Evolutionary conservation across 2,113 vertebrate genomes (phyloP), one percentile per base, ranked within the genome.

Genomic region (Carassius auratus): DNA sequence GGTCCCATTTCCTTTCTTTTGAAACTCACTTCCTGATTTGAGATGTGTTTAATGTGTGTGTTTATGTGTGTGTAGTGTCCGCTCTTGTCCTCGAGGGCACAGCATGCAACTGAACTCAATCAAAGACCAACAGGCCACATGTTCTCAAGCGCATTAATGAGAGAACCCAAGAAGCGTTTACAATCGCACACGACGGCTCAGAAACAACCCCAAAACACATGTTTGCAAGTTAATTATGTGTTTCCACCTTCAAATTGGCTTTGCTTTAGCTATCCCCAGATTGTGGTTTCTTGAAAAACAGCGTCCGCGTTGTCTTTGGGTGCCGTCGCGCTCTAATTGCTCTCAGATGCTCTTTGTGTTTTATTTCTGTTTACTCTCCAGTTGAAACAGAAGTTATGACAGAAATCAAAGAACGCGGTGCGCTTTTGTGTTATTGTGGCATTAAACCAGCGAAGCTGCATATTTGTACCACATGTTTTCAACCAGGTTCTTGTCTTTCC

Each of bases 191-290:
- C 77, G 3, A 64, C 3, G 14, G 33, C 6, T 42, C n/a, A 45
- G 26, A 80, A 62, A 80, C 78, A 48, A 80, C 61, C 36, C 42
- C 0, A 64, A 62, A 64, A 81, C 78, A 64, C 8, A 42, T 80
- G 78, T 81, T 66, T 64, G 61, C 5, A 3, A 9, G 19, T 30
- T 48, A 45, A 66, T 81, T 45, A 64, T 81, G 30, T 66, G 61
- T 81, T 81, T 48, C 78, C 78, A 81, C 57, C 78, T 81, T n/a
- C 42, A 66, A 81, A 81, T 26, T 64, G 59, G 36, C 78, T 81
- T 81, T 19, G 38, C 61, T 48, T 48, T 26, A 66, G 38, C 38
- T 19, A 21, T 8, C 55, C 57, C 5, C 6, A 61, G 33, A 79
- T 42, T 81, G 78, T 3, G 59, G 78, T 64, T 45, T 64, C 2